Evolutionary conservation across 2,113 vertebrate genomes (phyloP), one percentile per base, ranked within the genome.

Genomic region (Vanacampus margaritifer): DNA sequence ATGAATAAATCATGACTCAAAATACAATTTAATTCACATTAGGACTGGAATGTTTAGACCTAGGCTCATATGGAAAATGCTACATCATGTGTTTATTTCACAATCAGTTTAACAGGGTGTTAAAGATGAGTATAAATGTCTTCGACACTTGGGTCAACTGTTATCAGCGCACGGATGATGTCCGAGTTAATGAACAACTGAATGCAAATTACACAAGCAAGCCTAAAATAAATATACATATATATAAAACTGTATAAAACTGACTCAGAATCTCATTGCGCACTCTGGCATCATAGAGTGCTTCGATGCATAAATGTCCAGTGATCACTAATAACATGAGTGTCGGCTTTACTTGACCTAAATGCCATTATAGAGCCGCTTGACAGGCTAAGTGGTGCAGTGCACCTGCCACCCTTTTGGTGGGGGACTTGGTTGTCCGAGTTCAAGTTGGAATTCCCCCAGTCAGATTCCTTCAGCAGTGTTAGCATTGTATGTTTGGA

Each of bases 181-280:
- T 41, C 53, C 3, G 1, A 57, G 80, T 85, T 82, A 88, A 83
- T 80, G 53, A 79, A 74, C 68, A 79, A 79, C 80, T 57, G 66
- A 45, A 5, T 64, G 6, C 24, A 57, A 3, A 62, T 70, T 50
- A 61, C 39, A 64, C 41, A 74, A 59, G 51, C 3, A 54, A 39
- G 5, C 26, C 9, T 57, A 60, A 64, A 72, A 56, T 32, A 39
- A 19, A 16, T 73, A 26, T 56, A 41, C 6, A 35, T 68, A 36
- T 61, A 3, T 8, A 17, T 7, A 23, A 23, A 66, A 24, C 24
- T 59, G 35, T 41, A n/a, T n/a, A n/a, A n/a, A n/a, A n/a, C n/a
- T 26, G 41, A 24, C 11, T 24, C 37, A 9, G 35, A 16, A 32
- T 5, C 13, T 2, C 11, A 23, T 35, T 50, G 11, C 21, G 6